Base-by-base conservation (phyloP, 2,113 vertebrate species). In the Phrynocephalus versicolor region DNA sequence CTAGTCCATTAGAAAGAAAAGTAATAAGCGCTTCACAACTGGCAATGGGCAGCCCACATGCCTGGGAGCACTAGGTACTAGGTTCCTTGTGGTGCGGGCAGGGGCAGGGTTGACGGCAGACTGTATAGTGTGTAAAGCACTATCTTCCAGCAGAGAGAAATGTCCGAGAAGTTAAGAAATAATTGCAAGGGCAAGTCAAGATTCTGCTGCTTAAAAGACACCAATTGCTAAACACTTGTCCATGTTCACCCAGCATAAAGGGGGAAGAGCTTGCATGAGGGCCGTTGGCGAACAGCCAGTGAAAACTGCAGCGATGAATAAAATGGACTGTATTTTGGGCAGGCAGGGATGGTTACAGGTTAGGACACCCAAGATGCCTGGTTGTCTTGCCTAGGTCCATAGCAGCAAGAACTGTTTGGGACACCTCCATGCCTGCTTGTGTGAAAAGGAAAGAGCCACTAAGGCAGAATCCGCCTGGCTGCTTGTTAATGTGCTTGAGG, bases 201-300 rank as follows among this genome's bases (percentile, higher is more conserved):
- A 79, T 71, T 79, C 69, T 12, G 19, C 35, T 3, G 57, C 67
- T 71, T 79, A 84, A 72, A 55, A 73, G 55, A 6, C 35, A 14
- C 39, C 33, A 13, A 65, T 13, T 35, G 72, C 82, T 51, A 75
- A 80, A 85, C 69, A n/a, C 77, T n/a, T 16, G 84, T 35, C 84
- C 21, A 37, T 5, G 15, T 6, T 41, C 57, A 60, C 45, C 76
- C 76, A 8, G 27, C 18, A 62, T 41, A 58, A 79, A 85, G 39
- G 74, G 21, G 37, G n/a, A 70, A 70, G 41, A 76, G 64, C 79
- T n/a, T 84, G n/a, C 10, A 69, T 30, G 74, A 84, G 72, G 19
- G 72, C 79, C 58, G 62, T 23, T 10, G 45, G 75, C n/a, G 45
- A 81, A 33, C 45, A 76, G 45, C 71, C 62, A 57, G 25, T 21